These are phyloP conservation scores for Dicaeum eximium DNA, from an alignment of 2,113 vertebrate genomes.

Conservation along the genomic window DNA sequence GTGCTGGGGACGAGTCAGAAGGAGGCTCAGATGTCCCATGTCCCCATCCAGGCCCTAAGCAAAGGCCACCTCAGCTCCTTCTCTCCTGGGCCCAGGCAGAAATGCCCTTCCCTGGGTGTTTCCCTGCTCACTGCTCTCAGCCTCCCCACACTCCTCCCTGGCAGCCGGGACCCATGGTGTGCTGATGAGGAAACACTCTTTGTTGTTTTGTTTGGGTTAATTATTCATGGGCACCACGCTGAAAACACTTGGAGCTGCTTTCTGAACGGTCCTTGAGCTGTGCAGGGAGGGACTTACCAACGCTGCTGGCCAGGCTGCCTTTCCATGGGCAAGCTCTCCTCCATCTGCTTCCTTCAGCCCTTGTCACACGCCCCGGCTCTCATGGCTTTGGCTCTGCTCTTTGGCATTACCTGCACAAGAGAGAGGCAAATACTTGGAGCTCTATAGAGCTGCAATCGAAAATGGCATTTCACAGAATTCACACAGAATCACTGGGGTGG, in stretches of 20 bases:
- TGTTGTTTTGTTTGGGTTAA: background rate
- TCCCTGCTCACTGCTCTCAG: background rate
- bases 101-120: background rate
- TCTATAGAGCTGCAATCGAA: background rate
- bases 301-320: background rate
- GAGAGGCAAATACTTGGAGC: background rate
- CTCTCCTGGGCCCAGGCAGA: background rate
- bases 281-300: constrained; percentile 13
- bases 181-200: background rate
- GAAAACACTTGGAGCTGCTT: background rate
- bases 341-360: constrained; percentile 43
- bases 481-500: too few relatives aligned
- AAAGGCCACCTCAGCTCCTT: background rate
- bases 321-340: background rate
- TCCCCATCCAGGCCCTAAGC: background rate
- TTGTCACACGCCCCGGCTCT: background rate
- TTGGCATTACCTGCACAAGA: constrained; percentile 43
- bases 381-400: background rate
- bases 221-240: background rate
- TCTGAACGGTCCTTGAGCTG: background rate
- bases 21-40: background rate
- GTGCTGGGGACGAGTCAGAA: background rate
- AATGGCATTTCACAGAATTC: too few relatives aligned
- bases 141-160: background rate
- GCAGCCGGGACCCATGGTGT: background rate